Evolutionary conservation across 1,140 invertebrate species (phyloP).

Genomic region (Lethrus apterus): DNA sequence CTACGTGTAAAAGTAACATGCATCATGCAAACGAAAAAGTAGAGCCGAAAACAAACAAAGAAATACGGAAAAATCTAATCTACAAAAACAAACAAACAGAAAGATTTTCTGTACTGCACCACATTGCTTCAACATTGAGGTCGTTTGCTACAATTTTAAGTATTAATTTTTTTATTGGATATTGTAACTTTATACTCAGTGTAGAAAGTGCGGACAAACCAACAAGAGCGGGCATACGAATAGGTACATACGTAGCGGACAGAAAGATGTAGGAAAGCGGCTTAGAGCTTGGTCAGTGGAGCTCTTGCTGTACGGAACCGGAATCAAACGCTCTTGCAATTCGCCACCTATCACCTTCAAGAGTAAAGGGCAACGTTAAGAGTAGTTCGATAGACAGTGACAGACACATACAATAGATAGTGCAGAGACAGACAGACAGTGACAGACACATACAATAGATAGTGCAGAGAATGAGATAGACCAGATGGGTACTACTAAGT

Average conservation of each 20-base stretch:
- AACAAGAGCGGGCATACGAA: constrained; percentile 38
- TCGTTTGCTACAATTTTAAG: too few relatives aligned
- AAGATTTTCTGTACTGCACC: too few relatives aligned
- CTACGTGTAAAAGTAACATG: constrained; percentile 31
- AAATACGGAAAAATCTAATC: constrained; percentile 25
- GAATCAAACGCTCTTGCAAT: constrained; percentile 98
- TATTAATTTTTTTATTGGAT: too few relatives aligned
- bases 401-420: constrained; percentile 39
- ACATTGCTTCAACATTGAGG: not conserved
- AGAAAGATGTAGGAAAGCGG: constrained; percentile 50
- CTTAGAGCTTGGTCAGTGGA: constrained; percentile 99
- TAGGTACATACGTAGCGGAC: constrained; percentile 41
- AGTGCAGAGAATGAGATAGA: constrained; percentile 39
- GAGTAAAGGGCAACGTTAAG: constrained; percentile 48
- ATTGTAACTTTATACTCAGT: constrained; percentile 32
- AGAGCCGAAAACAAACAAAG: constrained; percentile 24
- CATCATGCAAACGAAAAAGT: constrained; percentile 34
- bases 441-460: constrained; percentile 37
- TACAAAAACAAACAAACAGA: constrained; percentile 21
- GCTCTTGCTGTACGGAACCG: constrained; percentile 98
- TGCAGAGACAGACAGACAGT: constrained; percentile 41
- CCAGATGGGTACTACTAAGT: constrained; percentile 39
- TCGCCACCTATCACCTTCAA: constrained; percentile 98
- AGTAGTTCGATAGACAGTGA: constrained; percentile 41
- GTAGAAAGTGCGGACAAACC: too few relatives aligned